Base-by-base conservation (phyloP, 2,888 invertebrate genomes). In the Carcina quercana region DNA sequence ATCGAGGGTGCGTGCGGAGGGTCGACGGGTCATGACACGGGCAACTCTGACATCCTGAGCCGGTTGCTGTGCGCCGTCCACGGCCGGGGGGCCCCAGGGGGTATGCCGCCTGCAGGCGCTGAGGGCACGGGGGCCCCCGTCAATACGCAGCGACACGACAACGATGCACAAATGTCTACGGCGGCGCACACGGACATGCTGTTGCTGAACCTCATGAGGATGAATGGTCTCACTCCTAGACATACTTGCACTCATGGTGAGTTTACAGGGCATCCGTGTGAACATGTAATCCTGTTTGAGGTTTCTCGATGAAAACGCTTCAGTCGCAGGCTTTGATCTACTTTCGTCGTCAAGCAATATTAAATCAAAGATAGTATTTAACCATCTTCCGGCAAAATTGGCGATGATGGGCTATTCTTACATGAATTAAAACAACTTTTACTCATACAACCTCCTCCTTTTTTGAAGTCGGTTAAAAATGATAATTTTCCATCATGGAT, bases 141-240 rank as follows among this genome's bases (percentile, higher is more conserved):
- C 7, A 38, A 37, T 15, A 10, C 43, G 19, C 33, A 43, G 12
- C 42, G 53, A 0, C 50, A 52, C 25, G 69, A 60, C 35, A 42
- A 40, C 36, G 76, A 75, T 51, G 71, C 74, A 37, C 75, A 74
- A 52, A 38, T 72, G 29, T 73, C 74, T 14, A 66, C 69, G 0
- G 61, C 78, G 3, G 72, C 73, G 12, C 78, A 78, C 46, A 75
- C 79, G 0, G 80, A 80, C 44, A 78, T 80, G 78, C 47, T 82
- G 50, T 63, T 82, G 42, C 50, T 78, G 20, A 79, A 80, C 38
- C 62, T 82, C 22, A 80, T 82, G 80, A 62, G 79, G 21, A 78
- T 79, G 42, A 79, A 80, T 42, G 79, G 79, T 10, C 50, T 79
- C 33, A 67, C 76, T 33, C 67, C 68, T n/a, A 59, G 56, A 22